These are phyloP conservation scores for Escarpia spicata DNA, from an alignment of 2,888 invertebrate genomes.

Conservation along the genomic window DNA sequence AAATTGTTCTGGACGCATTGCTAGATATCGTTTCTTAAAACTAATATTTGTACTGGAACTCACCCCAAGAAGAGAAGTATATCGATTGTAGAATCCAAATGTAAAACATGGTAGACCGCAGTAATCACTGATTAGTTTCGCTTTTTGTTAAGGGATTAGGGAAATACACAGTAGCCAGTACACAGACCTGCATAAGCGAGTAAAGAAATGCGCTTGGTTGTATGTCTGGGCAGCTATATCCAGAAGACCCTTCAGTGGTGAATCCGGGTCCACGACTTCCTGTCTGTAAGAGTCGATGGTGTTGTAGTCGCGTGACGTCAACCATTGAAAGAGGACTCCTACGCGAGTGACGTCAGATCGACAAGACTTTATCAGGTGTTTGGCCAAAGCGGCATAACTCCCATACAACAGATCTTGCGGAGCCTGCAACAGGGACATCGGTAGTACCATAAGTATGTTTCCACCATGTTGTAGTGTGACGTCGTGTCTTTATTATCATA, in stretches of 20 bases:
- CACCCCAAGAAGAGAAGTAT: not conserved
- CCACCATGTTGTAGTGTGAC: not conserved
- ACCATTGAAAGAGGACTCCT: not conserved
- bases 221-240: not conserved
- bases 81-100: not conserved
- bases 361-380: not conserved
- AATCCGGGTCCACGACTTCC: not conserved
- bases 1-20: not conserved
- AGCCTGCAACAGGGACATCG: not conserved
- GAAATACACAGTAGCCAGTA: not conserved
- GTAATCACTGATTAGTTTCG: no score
- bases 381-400: not conserved
- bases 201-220: slow-evolving; percentile 1
- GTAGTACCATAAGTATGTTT: not conserved
- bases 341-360: not conserved
- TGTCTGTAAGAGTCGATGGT: not conserved
- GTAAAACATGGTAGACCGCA: not conserved
- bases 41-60: not conserved
- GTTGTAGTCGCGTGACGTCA: not conserved
- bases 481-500: no score
- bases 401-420: not conserved
- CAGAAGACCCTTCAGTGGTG: not conserved
- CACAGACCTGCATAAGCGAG: not conserved
- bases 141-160: no score
- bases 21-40: not conserved